Conservation (phyloP, 1,140 invertebrate species). For the Lysiphlebus fabarum region DNA sequence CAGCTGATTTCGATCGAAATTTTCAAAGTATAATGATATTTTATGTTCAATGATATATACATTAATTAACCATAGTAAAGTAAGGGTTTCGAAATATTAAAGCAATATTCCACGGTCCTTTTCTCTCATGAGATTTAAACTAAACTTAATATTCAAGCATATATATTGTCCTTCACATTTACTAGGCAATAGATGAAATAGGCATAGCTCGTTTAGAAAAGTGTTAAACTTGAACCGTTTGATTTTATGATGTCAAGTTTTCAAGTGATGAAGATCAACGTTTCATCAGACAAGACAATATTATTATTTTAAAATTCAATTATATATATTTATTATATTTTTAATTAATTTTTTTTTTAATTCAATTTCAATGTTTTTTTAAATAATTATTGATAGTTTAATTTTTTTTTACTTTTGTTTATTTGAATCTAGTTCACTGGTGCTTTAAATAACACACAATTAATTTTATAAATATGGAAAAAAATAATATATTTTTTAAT, state of each 20-base stretch:
- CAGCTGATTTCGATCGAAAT: constrained; percentile 44
- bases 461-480: too few relatives aligned
- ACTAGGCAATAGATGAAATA: not conserved
- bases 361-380: too few relatives aligned
- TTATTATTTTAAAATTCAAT: too few relatives aligned
- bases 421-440: too few relatives aligned
- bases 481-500: too few relatives aligned
- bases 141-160: not conserved
- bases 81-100: not conserved
- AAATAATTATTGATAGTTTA: too few relatives aligned
- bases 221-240: constrained; percentile 1
- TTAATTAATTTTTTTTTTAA: too few relatives aligned
- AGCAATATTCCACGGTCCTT: not conserved
- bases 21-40: constrained; percentile 35
- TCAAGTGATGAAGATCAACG: constrained; percentile 1
- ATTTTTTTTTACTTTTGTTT: too few relatives aligned
- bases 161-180: constrained; percentile 9
- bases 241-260: constrained; percentile 13
- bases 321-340: too few relatives aligned
- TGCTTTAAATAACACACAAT: too few relatives aligned
- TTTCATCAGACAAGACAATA: not conserved
- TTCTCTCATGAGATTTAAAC: not conserved
- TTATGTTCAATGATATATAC: constrained; percentile 30
- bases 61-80: not conserved
- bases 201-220: not conserved